These are phyloP conservation scores for Triplophysa tibetana DNA, from an alignment of 2,113 vertebrate species.

Conservation along the genomic window DNA sequence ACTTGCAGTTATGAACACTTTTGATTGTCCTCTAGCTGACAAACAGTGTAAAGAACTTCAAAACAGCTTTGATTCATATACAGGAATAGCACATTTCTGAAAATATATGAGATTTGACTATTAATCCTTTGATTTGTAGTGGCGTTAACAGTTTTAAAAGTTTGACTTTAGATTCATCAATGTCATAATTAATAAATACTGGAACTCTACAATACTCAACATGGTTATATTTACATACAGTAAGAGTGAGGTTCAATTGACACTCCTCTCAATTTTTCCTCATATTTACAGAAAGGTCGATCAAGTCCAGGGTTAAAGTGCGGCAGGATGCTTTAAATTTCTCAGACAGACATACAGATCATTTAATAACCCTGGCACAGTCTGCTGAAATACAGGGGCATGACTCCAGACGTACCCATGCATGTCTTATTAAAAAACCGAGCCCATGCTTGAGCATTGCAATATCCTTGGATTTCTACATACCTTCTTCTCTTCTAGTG, in stretches of 20 bases:
- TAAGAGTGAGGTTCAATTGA: not conserved
- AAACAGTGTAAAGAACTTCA: not conserved
- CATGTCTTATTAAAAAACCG: conserved; percentile 33
- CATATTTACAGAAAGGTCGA: conserved; percentile 10
- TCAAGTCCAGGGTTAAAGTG: conserved; percentile 7
- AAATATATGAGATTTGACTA: not conserved
- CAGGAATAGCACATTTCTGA: not conserved
- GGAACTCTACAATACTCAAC: too few relatives aligned
- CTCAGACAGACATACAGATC: conserved; percentile 26
- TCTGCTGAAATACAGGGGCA: conserved; percentile 4
- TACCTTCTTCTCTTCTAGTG: not conserved
- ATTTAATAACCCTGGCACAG: conserved; percentile 23
- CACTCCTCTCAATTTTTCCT: not conserved
- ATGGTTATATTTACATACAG: too few relatives aligned
- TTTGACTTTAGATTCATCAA: too few relatives aligned
- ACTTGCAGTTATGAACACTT: too few relatives aligned
- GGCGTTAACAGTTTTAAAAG: not conserved
- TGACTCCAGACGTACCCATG: conserved; percentile 11
- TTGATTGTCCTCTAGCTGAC: too few relatives aligned
- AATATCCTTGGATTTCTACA: not conserved
- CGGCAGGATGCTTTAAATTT: conserved; percentile 15
- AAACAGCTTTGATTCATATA: conserved; percentile 5
- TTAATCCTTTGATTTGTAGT: not conserved
- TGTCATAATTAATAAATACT: too few relatives aligned
- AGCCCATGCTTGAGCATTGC: conserved; percentile 1